phyloP scores from a whole-genome alignment of 2,113 vertebrate species.

The Anolis carolinensis region DNA sequence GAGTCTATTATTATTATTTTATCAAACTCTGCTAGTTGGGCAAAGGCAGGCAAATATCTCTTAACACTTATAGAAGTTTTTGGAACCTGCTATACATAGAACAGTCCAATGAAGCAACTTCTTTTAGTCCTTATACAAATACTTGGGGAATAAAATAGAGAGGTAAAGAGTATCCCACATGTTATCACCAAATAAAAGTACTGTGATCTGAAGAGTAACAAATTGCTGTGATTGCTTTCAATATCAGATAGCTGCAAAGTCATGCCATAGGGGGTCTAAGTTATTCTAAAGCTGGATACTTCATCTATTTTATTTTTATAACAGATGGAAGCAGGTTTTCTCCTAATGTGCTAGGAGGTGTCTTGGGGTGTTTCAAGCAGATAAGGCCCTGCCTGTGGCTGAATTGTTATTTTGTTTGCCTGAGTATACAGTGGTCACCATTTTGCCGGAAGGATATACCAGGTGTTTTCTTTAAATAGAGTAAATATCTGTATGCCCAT shows the following conservation, averaged over 20 bases:
- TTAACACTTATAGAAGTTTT: background rate
- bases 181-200: background rate
- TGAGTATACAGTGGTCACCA: constrained; percentile 38
- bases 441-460: constrained; percentile 52
- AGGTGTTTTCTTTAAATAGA: constrained; percentile 9
- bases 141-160: background rate
- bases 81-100: background rate
- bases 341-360: constrained; percentile 33
- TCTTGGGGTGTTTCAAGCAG: constrained; percentile 42
- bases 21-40: background rate
- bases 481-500: background rate
- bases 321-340: background rate
- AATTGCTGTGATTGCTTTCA: background rate
- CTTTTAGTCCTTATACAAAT: background rate
- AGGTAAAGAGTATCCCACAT: background rate
- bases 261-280: background rate
- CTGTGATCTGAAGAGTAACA: background rate
- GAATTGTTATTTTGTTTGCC: constrained; percentile 48
- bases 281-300: background rate
- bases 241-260: background rate
- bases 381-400: constrained; percentile 38
- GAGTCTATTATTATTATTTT: too few relatives aligned
- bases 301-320: background rate
- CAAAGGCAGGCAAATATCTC: background rate
- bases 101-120: background rate